Base-by-base conservation (phyloP, 2,113 vertebrate species). In the Paramormyrops kingsleyae region DNA sequence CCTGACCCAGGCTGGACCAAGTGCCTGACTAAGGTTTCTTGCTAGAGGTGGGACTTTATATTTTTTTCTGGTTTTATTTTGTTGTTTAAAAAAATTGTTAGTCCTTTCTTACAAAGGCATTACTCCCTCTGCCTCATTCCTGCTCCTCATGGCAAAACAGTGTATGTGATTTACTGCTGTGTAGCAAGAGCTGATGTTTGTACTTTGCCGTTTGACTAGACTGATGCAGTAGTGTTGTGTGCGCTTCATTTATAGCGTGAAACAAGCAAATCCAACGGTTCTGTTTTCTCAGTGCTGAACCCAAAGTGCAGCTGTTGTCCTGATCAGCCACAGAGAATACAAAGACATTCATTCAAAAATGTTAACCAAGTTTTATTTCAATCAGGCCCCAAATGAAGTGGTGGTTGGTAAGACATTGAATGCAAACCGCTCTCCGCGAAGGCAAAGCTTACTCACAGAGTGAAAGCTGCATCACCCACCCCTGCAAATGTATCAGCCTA, bases 351-450 rank as follows among this genome's bases (percentile, higher is more conserved):
- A 52, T 39, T 53, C 85, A 53, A 87, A 87, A 87, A 87, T 21
- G 85, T 87, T 10, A 84, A 52, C 47, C n/a, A 87, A 53, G 27
- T 87, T 87, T 87, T 87, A 87, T 87, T 87, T 87, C 50, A 42
- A 21, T 39, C 85, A 87, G 85, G 50, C 50, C 50, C 85, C 47
- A 42, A 53, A 50, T 31, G 49, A 84, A 44, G 21, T 47, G 12
- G 44, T 49, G n/a, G 27, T 52, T 80, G 74, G 74, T 87, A 52
- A 87, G 85, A 53, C 49, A 52, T 31, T 31, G 46, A n/a, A 87
- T 31, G 50, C 50, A 53, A 87, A 56, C 85, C 3, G 44, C 47
- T 87, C 84, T 31, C 84, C n/a, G 4, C n/a, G 27, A 19, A 52
- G 27, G 46, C 39, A 86, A 86, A 49, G 83, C 83, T 31, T 27